Percentiles rank a stretch among this genome's conserved stretches.
phyloP scores from a whole-genome alignment of 2,797 vertebrate species.

The Lepus townsendii region DNA sequence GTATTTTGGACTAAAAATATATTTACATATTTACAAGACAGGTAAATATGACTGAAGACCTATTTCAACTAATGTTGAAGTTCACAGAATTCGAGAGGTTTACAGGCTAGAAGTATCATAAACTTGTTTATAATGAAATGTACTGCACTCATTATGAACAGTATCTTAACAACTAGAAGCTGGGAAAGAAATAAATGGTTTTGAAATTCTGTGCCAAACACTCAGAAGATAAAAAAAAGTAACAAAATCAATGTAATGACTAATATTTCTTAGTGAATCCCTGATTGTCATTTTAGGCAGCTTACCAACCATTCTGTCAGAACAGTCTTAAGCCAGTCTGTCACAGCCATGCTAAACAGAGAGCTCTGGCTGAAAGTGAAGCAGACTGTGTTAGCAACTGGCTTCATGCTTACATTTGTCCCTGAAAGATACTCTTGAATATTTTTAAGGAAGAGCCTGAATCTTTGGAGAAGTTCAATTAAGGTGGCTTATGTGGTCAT shows the following conservation, averaged over 20 bases:
- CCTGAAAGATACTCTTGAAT: neutral
- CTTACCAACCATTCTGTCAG: neutral
- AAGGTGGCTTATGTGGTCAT: neutral
- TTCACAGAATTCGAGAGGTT: slow-evolving; percentile 86
- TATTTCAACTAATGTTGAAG: slow-evolving; percentile 79
- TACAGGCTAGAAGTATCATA: slow-evolving; percentile 77
- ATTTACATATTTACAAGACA: slow-evolving; percentile 80
- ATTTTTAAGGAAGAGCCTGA: slow-evolving; percentile 7
- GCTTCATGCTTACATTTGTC: slow-evolving; percentile 1
- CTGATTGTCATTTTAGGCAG: slow-evolving; percentile 75
- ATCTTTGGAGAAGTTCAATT: slow-evolving; percentile 42
- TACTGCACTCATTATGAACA: slow-evolving; percentile 82
- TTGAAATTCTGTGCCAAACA: slow-evolving; percentile 63
- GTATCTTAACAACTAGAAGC: slow-evolving; percentile 65
- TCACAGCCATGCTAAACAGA: neutral
- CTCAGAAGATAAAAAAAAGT: slow-evolving; percentile 45
- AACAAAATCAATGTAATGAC: slow-evolving; percentile 64
- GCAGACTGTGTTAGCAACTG: neutral
- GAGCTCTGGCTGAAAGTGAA: neutral
- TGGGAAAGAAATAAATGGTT: slow-evolving; percentile 60
- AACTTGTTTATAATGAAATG: slow-evolving; percentile 77
- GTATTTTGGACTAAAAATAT: slow-evolving; percentile 69
- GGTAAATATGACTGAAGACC: slow-evolving; percentile 65
- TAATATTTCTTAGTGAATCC: slow-evolving; percentile 70
- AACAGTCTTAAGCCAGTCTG: no score